Base-by-base conservation (phyloP, 2,888 invertebrate genomes). In the Drosophila meridiana region DNA sequence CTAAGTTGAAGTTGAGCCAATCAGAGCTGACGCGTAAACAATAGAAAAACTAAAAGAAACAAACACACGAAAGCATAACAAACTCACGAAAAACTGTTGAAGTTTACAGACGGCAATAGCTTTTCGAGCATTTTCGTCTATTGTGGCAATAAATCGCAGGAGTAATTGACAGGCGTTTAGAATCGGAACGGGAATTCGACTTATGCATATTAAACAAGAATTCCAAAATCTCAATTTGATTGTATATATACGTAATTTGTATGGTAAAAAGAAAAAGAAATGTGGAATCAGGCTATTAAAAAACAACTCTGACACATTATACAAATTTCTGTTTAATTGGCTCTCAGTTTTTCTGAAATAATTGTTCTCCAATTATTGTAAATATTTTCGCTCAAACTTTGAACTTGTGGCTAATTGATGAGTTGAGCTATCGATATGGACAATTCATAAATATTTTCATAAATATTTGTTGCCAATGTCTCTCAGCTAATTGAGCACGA, bases 111-210 rank as follows among this genome's bases (percentile, higher is more conserved):
- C 57, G 36, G 42, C 34, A 57, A 50, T 57, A 80, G 64, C 45
- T 67, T 63, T 28, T 55, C 43, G 56, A 2, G 32, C 53, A 13
- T 48, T 65, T 45, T 69, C 69, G 34, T 56, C 58, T 81, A 78
- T 58, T 68, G 28, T 40, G 32, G 69, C 45, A 75, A 81, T 83
- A 73, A 77, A 88, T 88, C 70, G 69, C 45, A 32, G 52, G 63
- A 57, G 11, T 40, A 7, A 30, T 77, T 83, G 85, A 87, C 85
- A 34, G 20, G 11, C 30, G 14, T 8, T 30, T 48, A 9, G 48
- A 8, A 30, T 1, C 7, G 5, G 5, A 50, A 32, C n/a, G 9
- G 32, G 32, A 50, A 48, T 11, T n/a, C 4, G n/a, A 6, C 5
- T 34, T 32, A 8, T 47, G 14, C 28, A 47, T n/a, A 43, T 20